A percentile compares a stretch with the other conserved stretches of the same genome.
Evolutionary conservation across 2,113 vertebrate genomes (phyloP).

Genomic region (Rhineura floridana): DNA sequence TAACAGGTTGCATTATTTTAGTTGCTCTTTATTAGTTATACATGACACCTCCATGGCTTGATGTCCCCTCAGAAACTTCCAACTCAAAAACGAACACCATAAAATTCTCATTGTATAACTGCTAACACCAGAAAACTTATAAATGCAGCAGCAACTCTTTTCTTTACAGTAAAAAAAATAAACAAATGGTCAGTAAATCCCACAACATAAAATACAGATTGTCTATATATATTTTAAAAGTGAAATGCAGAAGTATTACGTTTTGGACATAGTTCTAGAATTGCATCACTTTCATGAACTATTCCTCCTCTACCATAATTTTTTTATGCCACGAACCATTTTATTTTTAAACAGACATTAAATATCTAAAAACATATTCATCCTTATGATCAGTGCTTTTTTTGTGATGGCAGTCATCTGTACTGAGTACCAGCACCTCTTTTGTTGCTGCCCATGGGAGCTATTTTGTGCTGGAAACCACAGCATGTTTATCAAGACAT

Average conservation of each 20-base stretch:
- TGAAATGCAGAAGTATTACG: background rate
- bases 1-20: background rate
- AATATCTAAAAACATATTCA: background rate
- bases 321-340: background rate
- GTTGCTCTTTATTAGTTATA: background rate
- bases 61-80: background rate
- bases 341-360: background rate
- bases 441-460: too few relatives aligned
- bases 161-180: conserved; percentile 27
- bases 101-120: background rate
- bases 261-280: background rate
- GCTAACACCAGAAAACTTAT: conserved; percentile 25
- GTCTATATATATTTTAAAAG: background rate
- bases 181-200: conserved; percentile 28
- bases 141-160: background rate
- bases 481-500: too few relatives aligned
- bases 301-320: background rate
- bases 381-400: too few relatives aligned
- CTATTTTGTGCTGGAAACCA: too few relatives aligned
- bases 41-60: background rate
- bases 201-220: background rate
- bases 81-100: background rate
- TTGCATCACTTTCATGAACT: background rate
- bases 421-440: too few relatives aligned
- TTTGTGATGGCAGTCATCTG: too few relatives aligned